Evolutionary conservation across 2,888 invertebrate genomes (phyloP).

Genomic region (Archips xylosteana): DNA sequence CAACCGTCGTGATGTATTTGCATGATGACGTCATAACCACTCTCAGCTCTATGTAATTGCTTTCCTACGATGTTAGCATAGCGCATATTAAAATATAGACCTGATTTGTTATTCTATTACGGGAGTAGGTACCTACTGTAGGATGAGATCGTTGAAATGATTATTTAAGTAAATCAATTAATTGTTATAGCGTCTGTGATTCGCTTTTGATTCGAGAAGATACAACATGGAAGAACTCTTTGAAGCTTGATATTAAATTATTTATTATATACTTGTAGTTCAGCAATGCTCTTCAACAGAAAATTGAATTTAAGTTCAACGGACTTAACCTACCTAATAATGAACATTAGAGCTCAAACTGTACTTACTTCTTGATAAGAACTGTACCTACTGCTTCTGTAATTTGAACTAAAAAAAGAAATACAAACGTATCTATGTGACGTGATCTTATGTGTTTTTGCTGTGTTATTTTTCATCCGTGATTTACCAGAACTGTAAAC

Average conservation of each 20-base stretch:
- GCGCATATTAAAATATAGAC: slow-evolving; percentile 30
- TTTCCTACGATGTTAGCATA: slow-evolving; percentile 47
- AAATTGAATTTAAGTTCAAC: neutral
- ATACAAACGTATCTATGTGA: no score
- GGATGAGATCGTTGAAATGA: slow-evolving; percentile 11
- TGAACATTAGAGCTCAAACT: no score
- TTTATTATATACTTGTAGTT: neutral
- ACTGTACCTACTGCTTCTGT: no score
- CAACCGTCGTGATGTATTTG: slow-evolving; percentile 61
- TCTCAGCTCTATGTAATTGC: slow-evolving; percentile 64
- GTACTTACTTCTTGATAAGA: no score
- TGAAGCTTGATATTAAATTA: neutral
- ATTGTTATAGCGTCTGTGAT: neutral
- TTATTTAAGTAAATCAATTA: slow-evolving; percentile 23
- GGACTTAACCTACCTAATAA: no score
- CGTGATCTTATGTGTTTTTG: no score
- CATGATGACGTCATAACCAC: slow-evolving; percentile 69
- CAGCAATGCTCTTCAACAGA: neutral
- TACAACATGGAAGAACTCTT: neutral
- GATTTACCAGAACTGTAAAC: no score
- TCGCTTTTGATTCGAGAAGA: neutral
- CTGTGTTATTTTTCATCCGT: no score
- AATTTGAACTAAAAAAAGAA: no score
- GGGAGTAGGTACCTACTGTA: slow-evolving; percentile 33
- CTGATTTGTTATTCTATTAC: slow-evolving; percentile 38